phyloP scores from a whole-genome alignment of 2,888 invertebrate species.

The Glomeris marginata region DNA sequence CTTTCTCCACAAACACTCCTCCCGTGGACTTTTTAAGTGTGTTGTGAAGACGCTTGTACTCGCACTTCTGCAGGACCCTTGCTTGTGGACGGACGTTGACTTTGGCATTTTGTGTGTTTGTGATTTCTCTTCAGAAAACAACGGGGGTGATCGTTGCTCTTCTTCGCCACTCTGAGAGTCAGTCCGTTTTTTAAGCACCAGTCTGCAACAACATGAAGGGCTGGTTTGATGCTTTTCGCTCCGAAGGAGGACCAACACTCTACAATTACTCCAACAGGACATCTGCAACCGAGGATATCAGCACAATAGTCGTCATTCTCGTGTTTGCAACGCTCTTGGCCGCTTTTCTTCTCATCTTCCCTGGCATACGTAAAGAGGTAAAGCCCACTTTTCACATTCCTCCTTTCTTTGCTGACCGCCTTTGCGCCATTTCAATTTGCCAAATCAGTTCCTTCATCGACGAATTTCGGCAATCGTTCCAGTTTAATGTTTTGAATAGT shows the following conservation, averaged over 20 bases:
- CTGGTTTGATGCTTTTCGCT: conserved; percentile 95
- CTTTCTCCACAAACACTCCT: too few species aligned
- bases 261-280: conserved; percentile 91
- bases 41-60: too few species aligned
- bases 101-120: too few species aligned
- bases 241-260: conserved; percentile 89
- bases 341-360: conserved; percentile 90
- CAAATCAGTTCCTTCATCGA: background rate
- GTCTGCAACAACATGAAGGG: conserved; percentile 50
- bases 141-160: background rate
- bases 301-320: conserved; percentile 66
- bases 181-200: background rate
- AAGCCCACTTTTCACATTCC: conserved; percentile 1
- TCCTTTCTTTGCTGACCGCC: background rate
- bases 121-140: too few species aligned
- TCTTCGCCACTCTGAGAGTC: background rate
- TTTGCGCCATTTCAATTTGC: background rate
- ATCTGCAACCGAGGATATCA: conserved; percentile 85
- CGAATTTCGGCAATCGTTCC: too few species aligned
- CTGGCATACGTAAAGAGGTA: conserved; percentile 87
- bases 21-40: too few species aligned
- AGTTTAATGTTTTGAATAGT: too few species aligned
- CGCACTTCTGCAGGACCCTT: too few species aligned
- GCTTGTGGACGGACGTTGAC: too few species aligned
- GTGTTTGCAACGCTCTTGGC: conserved; percentile 81